phyloP scores from a whole-genome alignment of 2,113 vertebrate species.

The Neomonachus schauinslandi region DNA sequence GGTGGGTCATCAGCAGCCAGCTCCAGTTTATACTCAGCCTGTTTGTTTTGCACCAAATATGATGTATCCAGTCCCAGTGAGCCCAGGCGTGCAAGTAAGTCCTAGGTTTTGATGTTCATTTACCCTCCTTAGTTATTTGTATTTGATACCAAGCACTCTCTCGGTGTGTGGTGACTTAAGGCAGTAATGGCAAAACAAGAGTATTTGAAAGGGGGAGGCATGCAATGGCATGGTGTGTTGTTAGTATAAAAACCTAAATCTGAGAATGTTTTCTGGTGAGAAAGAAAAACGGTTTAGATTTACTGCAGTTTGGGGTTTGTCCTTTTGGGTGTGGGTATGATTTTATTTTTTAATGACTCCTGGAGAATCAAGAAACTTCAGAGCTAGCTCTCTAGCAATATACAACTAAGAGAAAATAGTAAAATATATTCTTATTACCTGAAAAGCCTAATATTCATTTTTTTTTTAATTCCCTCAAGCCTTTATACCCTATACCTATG shows the following conservation, averaged over 20 bases:
- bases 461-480: slow-evolving; percentile 86
- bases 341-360: slow-evolving; percentile 46
- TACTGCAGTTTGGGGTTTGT: not conserved
- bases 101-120: not conserved
- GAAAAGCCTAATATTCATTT: slow-evolving; percentile 59
- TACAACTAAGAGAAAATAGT: not conserved
- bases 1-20: slow-evolving; percentile 95
- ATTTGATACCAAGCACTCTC: not conserved
- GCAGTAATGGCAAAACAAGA: too few relatives aligned
- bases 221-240: not conserved
- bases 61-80: slow-evolving; percentile 98
- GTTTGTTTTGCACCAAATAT: slow-evolving; percentile 98
- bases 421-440: not conserved
- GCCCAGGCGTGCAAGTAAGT: slow-evolving; percentile 97
- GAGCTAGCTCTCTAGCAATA: not conserved
- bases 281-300: slow-evolving; percentile 34
- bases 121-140: not conserved
- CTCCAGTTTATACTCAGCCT: slow-evolving; percentile 94
- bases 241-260: not conserved
- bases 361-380: not conserved
- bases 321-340: not conserved
- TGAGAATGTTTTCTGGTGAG: slow-evolving; percentile 5
- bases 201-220: not conserved
- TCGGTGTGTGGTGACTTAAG: not conserved
- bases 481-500: slow-evolving; percentile 98